Percentiles rank a stretch among this genome's conserved stretches.
Conservation (phyloP, 2,888 invertebrate genomes). For the Tetragnatha montana region DNA sequence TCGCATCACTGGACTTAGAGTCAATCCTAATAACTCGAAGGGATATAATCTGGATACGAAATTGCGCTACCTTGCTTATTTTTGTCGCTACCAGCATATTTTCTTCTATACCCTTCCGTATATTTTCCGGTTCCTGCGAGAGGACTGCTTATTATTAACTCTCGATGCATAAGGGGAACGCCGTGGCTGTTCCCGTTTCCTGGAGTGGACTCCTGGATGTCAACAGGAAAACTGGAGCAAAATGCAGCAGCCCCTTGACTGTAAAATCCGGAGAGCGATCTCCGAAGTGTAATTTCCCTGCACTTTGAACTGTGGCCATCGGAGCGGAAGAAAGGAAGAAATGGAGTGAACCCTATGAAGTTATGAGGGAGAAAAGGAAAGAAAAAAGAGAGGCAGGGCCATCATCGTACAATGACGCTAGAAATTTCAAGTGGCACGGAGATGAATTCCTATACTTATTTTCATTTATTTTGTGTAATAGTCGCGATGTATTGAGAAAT, state of each 20-base stretch:
- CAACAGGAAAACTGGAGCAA: conserved; percentile 42
- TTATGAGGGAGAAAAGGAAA: conserved; percentile 1
- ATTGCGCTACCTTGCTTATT: conserved; percentile 56
- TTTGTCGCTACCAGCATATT: conserved; percentile 47
- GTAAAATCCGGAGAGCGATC: conserved; percentile 30
- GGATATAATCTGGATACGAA: conserved; percentile 57
- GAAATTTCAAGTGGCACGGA: not conserved
- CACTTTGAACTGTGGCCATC: conserved; percentile 23
- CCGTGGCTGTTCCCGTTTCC: conserved; percentile 42
- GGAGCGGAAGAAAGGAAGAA: conserved; percentile 29
- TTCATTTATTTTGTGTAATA: not conserved
- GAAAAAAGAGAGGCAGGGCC: not conserved
- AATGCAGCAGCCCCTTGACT: conserved; percentile 22
- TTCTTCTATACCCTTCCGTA: conserved; percentile 48
- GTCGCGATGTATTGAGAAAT: too few relatives aligned
- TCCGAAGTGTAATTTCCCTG: conserved; percentile 16
- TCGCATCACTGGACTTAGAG: conserved; percentile 32
- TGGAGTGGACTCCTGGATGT: conserved; percentile 33
- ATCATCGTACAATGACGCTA: not conserved
- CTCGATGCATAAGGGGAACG: conserved; percentile 45
- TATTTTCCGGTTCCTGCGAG: conserved; percentile 44
- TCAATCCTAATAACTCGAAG: conserved; percentile 55
- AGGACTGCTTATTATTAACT: conserved; percentile 61
- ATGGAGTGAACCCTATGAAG: conserved; percentile 4
- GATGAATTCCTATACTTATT: conserved; percentile 1